These are phyloP conservation scores for Anodontia alba DNA, from an alignment of 2,888 invertebrate genomes.

Conservation along the genomic window DNA sequence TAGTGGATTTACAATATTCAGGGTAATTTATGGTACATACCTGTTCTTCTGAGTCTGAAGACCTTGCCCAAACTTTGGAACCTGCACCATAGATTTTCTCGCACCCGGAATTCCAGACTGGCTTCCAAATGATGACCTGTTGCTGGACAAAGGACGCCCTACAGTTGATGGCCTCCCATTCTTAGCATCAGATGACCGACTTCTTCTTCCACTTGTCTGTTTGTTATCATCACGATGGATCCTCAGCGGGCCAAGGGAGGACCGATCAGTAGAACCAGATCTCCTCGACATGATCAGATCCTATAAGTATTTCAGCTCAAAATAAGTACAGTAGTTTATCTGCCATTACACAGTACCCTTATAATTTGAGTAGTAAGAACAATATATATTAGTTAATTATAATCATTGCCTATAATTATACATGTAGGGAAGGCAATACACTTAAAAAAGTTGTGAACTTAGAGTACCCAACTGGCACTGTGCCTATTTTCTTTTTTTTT, in stretches of 20 bases:
- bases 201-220: constrained; percentile 1
- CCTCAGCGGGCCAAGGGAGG: constrained; percentile 61
- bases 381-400: no score
- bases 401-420: no score
- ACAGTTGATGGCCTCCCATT: neutral
- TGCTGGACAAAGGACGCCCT: constrained; percentile 32
- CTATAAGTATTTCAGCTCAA: no score
- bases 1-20: no score
- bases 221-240: constrained; percentile 64
- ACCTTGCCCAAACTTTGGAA: constrained; percentile 40
- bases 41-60: constrained; percentile 32
- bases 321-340: no score
- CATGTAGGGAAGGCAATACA: no score
- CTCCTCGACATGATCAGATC: constrained; percentile 22
- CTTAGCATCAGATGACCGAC: neutral
- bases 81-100: constrained; percentile 8
- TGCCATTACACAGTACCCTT: no score
- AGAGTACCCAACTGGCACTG: no score
- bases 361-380: no score
- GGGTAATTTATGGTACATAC: no score
- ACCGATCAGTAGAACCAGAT: constrained; percentile 49
- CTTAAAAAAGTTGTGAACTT: no score
- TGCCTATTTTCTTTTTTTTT: no score
- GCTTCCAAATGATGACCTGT: constrained; percentile 43
- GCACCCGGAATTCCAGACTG: constrained; percentile 38